phyloP scores from a whole-genome alignment of 2,888 invertebrate genomes.

The Sinelater perroti region DNA sequence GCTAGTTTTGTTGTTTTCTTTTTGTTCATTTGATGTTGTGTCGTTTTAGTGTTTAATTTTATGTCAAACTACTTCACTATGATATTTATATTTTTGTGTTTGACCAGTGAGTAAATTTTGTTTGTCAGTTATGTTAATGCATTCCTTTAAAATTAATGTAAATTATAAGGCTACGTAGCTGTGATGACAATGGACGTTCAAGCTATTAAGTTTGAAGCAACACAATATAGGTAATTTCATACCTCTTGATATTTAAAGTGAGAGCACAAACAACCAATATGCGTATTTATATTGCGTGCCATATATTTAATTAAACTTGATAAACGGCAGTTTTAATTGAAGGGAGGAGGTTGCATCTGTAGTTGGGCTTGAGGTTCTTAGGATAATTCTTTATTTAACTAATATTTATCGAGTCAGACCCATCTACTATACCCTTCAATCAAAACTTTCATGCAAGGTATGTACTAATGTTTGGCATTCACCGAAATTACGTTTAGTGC shows the following conservation, averaged over 20 bases:
- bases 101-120: neutral
- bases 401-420: no score
- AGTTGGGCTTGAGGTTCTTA: no score
- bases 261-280: constrained; percentile 2
- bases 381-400: no score
- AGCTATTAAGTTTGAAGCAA: constrained; percentile 1
- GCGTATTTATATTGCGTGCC: neutral
- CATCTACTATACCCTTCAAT: no score
- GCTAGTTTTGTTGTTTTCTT: neutral
- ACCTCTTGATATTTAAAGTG: neutral
- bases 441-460: no score
- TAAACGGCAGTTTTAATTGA: no score
- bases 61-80: no score
- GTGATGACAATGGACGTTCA: constrained; percentile 7
- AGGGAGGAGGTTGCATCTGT: no score
- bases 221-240: constrained; percentile 1
- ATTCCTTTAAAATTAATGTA: constrained; percentile 13
- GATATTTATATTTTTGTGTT: neutral
- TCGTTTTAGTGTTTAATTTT: no score
- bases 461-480: no score
- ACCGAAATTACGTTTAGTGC: no score
- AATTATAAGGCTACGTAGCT: constrained; percentile 10
- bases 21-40: neutral
- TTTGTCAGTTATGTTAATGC: neutral
- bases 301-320: constrained; percentile 5